Evolutionary conservation across 2,797 vertebrate genomes (phyloP).

Genomic region (Dendrocincla tyrannina): DNA sequence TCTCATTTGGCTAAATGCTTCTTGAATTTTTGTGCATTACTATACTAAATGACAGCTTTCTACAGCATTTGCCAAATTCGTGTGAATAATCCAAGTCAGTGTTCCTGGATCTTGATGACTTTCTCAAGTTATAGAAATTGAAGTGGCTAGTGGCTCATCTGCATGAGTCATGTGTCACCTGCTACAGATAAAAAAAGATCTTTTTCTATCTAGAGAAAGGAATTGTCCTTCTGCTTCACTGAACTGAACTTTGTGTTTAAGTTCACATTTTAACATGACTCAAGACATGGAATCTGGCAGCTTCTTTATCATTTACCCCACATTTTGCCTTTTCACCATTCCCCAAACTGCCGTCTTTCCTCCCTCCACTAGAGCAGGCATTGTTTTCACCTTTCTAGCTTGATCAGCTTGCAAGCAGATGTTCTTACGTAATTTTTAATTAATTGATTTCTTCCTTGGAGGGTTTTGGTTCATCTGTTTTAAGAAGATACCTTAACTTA

Average conservation of each 20-base stretch:
- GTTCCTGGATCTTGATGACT: not conserved
- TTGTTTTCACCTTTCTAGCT: constrained; percentile 63
- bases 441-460: constrained; percentile 67
- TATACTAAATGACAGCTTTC: not conserved
- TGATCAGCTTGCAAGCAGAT: constrained; percentile 62
- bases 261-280: constrained; percentile 24
- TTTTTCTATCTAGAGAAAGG: constrained; percentile 20
- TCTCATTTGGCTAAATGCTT: not conserved
- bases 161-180: not conserved
- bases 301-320: constrained; percentile 45
- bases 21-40: not conserved
- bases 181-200: constrained; percentile 11
- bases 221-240: constrained; percentile 15
- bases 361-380: constrained; percentile 19
- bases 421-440: constrained; percentile 69
- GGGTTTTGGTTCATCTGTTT: constrained; percentile 59
- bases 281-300: not conserved
- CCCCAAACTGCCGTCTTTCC: constrained; percentile 22
- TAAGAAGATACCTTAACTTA: constrained; percentile 54
- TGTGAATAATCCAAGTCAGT: not conserved
- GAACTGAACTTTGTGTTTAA: constrained; percentile 2
- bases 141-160: not conserved
- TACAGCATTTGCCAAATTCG: not conserved
- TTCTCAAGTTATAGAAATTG: not conserved
- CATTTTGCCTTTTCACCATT: constrained; percentile 23